A percentile compares a stretch with the other conserved stretches of the same genome.
Conservation (phyloP, 2,113 vertebrate genomes). For the Paratilapia polleni region DNA sequence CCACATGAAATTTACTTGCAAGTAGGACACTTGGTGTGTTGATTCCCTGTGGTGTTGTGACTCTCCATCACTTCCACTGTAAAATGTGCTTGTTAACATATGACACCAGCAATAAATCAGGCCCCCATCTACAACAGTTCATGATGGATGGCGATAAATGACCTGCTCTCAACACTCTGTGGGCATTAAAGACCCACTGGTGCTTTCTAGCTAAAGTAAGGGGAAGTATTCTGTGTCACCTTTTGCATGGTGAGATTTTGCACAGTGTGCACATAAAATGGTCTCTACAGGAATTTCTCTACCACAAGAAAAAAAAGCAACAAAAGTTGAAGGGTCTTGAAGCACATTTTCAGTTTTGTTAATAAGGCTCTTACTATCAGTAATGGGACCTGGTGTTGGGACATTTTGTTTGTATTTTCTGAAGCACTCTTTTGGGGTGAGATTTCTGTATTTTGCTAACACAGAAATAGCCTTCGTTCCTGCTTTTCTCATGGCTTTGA, state of each 20-base stretch:
- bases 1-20: not conserved
- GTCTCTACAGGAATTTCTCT: not conserved
- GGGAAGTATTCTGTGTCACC: slow-evolving; percentile 12
- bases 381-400: not conserved
- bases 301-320: not conserved
- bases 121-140: slow-evolving; percentile 42
- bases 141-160: slow-evolving; percentile 62
- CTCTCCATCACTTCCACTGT: slow-evolving; percentile 41
- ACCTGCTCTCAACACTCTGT: slow-evolving; percentile 22
- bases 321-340: not conserved
- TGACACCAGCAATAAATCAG: slow-evolving; percentile 62
- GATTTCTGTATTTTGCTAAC: not conserved
- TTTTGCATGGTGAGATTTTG: slow-evolving; percentile 23
- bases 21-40: slow-evolving; percentile 14
- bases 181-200: slow-evolving; percentile 35
- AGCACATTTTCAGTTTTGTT: not conserved
- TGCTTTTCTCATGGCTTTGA: not conserved
- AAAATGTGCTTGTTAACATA: slow-evolving; percentile 64
- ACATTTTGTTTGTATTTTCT: not conserved
- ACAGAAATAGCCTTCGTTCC: not conserved
- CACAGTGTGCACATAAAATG: not conserved
- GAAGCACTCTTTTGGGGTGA: not conserved
- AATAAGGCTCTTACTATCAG: not conserved
- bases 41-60: slow-evolving; percentile 42
- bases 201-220: slow-evolving; percentile 42